Conservation (phyloP, 1,140 invertebrate genomes). For the Goniozus legneri region DNA sequence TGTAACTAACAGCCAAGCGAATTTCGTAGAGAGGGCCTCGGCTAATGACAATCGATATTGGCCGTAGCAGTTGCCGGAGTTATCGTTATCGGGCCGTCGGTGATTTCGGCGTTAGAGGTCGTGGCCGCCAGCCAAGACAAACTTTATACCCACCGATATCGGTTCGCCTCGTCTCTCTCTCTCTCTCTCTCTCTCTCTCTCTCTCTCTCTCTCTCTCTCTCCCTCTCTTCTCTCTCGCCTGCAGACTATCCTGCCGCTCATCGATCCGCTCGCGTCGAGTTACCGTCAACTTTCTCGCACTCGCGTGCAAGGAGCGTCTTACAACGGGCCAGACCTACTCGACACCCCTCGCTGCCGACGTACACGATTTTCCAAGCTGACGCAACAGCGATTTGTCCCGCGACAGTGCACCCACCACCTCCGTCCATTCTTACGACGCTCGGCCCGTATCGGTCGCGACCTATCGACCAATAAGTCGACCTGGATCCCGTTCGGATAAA, state of each 20-base stretch:
- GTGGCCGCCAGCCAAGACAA: constrained; percentile 26
- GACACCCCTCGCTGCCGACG: constrained; percentile 8
- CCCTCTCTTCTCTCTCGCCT: too few species aligned
- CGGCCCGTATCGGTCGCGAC: too few species aligned
- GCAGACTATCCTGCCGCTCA: constrained; percentile 11
- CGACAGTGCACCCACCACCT: constrained; percentile 9
- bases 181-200: constrained; percentile 3
- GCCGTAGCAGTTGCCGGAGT: constrained; percentile 22
- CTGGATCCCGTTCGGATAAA: too few species aligned
- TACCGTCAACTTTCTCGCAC: constrained; percentile 25
- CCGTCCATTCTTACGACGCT: constrained; percentile 19
- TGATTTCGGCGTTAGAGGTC: constrained; percentile 18
- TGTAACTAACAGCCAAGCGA: constrained; percentile 15
- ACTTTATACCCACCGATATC: constrained; percentile 24
- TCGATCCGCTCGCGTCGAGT: constrained; percentile 23
- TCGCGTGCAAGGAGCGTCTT: too few species aligned
- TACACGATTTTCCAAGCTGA: constrained; percentile 13
- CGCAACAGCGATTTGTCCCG: constrained; percentile 20
- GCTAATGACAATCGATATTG: constrained; percentile 33
- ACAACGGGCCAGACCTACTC: too few species aligned
- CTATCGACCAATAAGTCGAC: too few species aligned
- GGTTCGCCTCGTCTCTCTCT: constrained; percentile 14
- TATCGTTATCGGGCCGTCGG: constrained; percentile 25
- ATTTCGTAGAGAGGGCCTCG: constrained; percentile 19
- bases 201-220: too few species aligned